Percentiles rank a stretch among this genome's conserved stretches.
phyloP scores from a whole-genome alignment of 2,113 vertebrate species.

The Columba janthina region DNA sequence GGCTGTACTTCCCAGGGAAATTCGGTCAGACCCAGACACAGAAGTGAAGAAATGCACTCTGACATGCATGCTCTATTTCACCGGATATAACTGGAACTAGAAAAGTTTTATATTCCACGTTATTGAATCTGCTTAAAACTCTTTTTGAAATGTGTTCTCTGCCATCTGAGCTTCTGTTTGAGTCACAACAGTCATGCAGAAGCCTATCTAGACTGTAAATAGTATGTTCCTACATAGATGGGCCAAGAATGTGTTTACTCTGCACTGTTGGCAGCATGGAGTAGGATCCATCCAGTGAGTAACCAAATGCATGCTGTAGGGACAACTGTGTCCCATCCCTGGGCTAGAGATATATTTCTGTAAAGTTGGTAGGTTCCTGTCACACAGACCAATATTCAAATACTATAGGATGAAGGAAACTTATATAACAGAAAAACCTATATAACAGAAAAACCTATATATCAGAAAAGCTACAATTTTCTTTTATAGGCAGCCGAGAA shows the following conservation, averaged over 20 bases:
- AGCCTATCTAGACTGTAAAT: background rate
- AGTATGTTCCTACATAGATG: background rate
- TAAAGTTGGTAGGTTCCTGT: background rate
- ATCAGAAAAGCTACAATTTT: background rate
- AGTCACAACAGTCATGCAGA: background rate
- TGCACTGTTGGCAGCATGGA: background rate
- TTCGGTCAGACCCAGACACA: background rate
- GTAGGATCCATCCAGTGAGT: background rate
- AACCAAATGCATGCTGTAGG: background rate
- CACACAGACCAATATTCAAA: background rate
- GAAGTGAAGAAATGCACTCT: background rate
- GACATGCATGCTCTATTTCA: rapidly evolving
- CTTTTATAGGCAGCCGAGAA: background rate
- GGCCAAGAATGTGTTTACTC: background rate
- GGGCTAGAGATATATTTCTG: background rate
- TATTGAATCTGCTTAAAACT: background rate
- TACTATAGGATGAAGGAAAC: background rate
- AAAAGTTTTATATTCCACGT: background rate
- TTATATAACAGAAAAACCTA: background rate
- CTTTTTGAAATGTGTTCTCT: background rate
- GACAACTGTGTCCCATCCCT: background rate
- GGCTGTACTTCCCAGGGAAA: background rate
- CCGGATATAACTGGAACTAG: background rate
- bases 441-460: background rate
- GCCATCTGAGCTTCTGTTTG: background rate